Evolutionary conservation across 1,140 invertebrate species (phyloP), one percentile per base, ranked within the genome.

Genomic region (Leptopilina clavipes): DNA sequence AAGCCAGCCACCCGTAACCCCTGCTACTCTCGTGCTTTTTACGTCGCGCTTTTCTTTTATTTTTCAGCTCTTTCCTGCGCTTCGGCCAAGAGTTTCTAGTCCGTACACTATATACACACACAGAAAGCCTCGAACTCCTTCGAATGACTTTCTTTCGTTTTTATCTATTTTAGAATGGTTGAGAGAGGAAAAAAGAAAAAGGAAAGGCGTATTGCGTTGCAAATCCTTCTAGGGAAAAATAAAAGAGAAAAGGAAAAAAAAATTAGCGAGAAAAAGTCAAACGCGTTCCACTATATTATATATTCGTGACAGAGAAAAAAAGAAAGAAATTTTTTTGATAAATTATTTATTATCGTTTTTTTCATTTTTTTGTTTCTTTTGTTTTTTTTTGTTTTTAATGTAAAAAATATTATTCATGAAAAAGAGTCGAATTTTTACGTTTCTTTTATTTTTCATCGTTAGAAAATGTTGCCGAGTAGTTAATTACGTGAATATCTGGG

Each of bases 81-180:
- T 76, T 76, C 77, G 79, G 82, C 83, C 85, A 82, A 80, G 82
- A 86, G 83, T 86, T 87, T 83, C 79, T 81, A 84, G 83, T 83
- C 81, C 76, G 48, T 52, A 45, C 1, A 73, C 25, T 73, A 78
- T n/a, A n/a, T n/a, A n/a, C n/a, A n/a, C 79, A 77, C 76, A 79
- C 84, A 86, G 82, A 87, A 86, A 87, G 86, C 83, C 82, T 86
- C 83, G 83, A 83, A 84, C 84, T 85, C 82, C 82, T 82, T 85
- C 79, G 75, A 83, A 79, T 81, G 75, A 72, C 79, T 80, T 84
- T 74, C 79, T 76, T 83, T 75, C 75, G 59, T 65, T 65, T 31
- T 65, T 65, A 65, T 65, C 59, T 65, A 31, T 65, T 65, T 65
- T 31, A 65, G 25, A 65, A 31, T 65, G 59, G 11, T 31, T 31